Percentiles rank a stretch among this genome's conserved stretches.
Conservation (phyloP, 2,888 invertebrate genomes). For the Tanypteryx hageni region DNA sequence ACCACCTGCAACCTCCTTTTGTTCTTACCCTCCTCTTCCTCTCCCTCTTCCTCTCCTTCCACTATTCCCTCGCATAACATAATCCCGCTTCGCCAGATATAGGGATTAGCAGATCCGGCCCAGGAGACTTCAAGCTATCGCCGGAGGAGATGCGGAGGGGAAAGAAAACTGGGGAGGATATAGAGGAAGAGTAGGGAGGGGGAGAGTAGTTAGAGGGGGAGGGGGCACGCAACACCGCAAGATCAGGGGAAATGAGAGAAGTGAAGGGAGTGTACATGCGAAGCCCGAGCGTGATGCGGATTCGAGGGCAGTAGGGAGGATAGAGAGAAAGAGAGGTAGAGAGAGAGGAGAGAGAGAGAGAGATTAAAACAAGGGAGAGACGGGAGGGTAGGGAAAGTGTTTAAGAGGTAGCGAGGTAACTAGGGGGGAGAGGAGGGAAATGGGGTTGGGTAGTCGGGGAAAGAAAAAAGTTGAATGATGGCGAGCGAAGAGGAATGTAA, state of each 20-base stretch:
- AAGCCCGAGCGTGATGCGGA: neutral
- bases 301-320: neutral
- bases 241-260: neutral
- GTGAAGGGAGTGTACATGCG: neutral
- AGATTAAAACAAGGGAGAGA: neutral
- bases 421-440: neutral
- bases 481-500: neutral
- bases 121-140: neutral
- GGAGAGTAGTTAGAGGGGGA: neutral
- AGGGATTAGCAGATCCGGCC: constrained; percentile 66
- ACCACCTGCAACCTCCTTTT: constrained; percentile 45
- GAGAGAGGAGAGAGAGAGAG: neutral
- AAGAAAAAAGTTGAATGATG: neutral
- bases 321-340: neutral
- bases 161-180: neutral
- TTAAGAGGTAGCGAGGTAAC: neutral
- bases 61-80: constrained; percentile 58
- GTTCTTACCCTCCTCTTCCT: constrained; percentile 70
- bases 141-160: constrained; percentile 57
- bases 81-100: constrained; percentile 66
- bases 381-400: neutral
- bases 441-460: neutral
- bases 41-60: constrained; percentile 64
- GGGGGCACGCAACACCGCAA: neutral
- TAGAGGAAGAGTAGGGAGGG: neutral